Conservation (phyloP, 1,140 invertebrate genomes). For the Scaptomyza pallida region DNA sequence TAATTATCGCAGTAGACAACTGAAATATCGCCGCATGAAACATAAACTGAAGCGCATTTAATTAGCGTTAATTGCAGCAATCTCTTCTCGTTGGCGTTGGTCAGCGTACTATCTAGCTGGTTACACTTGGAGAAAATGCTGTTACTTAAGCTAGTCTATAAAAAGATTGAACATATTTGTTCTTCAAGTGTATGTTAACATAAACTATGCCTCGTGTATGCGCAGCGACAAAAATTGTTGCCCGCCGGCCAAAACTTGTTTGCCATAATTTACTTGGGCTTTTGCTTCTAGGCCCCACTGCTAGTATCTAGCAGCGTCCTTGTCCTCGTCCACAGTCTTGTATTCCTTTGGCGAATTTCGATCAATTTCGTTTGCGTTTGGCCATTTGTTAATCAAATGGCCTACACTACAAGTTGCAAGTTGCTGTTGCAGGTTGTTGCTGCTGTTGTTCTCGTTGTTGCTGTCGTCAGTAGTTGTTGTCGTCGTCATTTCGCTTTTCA, state of each 20-base stretch:
- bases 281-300: conserved; percentile 19
- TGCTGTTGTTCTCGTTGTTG: conserved; percentile 21
- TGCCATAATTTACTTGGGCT: conserved; percentile 79
- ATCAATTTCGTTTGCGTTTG: conserved; percentile 81
- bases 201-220: conserved; percentile 8
- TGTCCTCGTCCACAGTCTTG: conserved; percentile 20
- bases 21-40: conserved; percentile 82
- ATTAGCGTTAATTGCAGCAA: conserved; percentile 82
- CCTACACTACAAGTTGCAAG: conserved; percentile 69
- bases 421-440: conserved; percentile 33
- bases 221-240: conserved; percentile 78
- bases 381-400: conserved; percentile 82
- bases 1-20: conserved; percentile 82
- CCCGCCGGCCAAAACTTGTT: conserved; percentile 81
- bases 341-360: conserved; percentile 75
- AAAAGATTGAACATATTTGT: not conserved
- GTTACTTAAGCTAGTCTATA: too few species aligned
- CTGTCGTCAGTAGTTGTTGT: conserved; percentile 45
- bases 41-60: conserved; percentile 82
- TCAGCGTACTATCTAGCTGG: conserved; percentile 25
- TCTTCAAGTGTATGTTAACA: conserved; percentile 22
- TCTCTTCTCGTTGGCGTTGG: conserved; percentile 57
- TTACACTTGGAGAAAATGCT: not conserved
- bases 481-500: conserved; percentile 77
- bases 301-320: conserved; percentile 12